These are phyloP conservation scores for Centropristis striata DNA, from an alignment of 2,113 vertebrate species.

Conservation along the genomic window DNA sequence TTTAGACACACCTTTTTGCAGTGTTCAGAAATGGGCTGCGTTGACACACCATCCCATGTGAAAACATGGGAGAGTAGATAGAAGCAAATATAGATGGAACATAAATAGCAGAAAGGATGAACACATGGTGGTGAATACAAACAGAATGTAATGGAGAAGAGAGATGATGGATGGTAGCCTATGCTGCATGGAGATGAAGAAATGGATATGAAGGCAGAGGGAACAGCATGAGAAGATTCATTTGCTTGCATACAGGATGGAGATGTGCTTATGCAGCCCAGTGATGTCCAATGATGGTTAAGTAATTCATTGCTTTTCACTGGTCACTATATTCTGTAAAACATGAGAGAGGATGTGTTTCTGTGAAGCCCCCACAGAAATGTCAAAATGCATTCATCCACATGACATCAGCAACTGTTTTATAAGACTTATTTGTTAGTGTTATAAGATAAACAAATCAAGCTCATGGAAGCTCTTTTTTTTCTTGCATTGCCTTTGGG, in stretches of 20 bases:
- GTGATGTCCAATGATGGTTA: not conserved
- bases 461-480: not conserved
- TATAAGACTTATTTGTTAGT: not conserved
- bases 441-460: not conserved
- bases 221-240: not conserved
- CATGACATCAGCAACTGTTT: not conserved
- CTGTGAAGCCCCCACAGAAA: not conserved
- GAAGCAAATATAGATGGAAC: not conserved
- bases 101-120: not conserved
- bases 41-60: too few relatives aligned
- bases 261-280: not conserved
- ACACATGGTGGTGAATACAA: not conserved
- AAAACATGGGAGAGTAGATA: not conserved
- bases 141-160: not conserved
- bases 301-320: not conserved
- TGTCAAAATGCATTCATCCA: not conserved
- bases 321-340: not conserved
- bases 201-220: not conserved
- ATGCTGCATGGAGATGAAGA: not conserved
- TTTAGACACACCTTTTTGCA: too few relatives aligned
- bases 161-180: not conserved
- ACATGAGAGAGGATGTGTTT: not conserved
- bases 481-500: conserved; percentile 2
- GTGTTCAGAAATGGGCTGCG: too few relatives aligned
- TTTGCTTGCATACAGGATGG: not conserved